phyloP scores from a whole-genome alignment of 2,113 vertebrate genomes.

The Plestiodon gilberti region DNA sequence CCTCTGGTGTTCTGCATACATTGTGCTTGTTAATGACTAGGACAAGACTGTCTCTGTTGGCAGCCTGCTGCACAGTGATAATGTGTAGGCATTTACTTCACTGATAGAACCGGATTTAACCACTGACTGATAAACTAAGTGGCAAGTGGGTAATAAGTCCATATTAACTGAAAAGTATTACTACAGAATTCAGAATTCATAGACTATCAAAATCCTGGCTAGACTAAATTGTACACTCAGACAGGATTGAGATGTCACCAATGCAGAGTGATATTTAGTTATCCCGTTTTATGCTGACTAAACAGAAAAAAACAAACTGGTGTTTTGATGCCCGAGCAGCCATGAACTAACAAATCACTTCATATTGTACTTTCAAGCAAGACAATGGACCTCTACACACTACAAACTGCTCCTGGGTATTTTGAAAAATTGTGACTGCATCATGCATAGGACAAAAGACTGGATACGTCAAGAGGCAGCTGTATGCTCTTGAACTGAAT shows the following conservation, averaged over 20 bases:
- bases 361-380: constrained; percentile 27
- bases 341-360: constrained; percentile 45
- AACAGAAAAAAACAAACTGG: constrained; percentile 50
- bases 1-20: constrained; percentile 89
- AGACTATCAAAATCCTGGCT: constrained; percentile 77
- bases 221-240: constrained; percentile 72
- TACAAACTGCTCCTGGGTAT: constrained; percentile 28
- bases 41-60: constrained; percentile 81
- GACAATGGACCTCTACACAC: constrained; percentile 15
- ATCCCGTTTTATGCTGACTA: constrained; percentile 41
- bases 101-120: constrained; percentile 84
- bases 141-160: constrained; percentile 85
- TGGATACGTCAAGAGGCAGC: background rate
- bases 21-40: constrained; percentile 86
- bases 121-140: constrained; percentile 85
- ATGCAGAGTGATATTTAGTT: constrained; percentile 61
- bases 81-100: constrained; percentile 83
- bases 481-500: background rate
- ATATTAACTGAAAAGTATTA: constrained; percentile 83
- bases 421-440: constrained; percentile 17
- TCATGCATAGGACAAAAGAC: constrained; percentile 4
- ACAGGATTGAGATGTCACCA: constrained; percentile 81
- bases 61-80: constrained; percentile 85
- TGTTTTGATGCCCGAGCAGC: constrained; percentile 28
- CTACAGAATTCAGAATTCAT: constrained; percentile 78